Percentiles rank a stretch among this genome's conserved stretches.
phyloP scores from a whole-genome alignment of 2,797 vertebrate species.

The Yasuhikotakia modesta region DNA sequence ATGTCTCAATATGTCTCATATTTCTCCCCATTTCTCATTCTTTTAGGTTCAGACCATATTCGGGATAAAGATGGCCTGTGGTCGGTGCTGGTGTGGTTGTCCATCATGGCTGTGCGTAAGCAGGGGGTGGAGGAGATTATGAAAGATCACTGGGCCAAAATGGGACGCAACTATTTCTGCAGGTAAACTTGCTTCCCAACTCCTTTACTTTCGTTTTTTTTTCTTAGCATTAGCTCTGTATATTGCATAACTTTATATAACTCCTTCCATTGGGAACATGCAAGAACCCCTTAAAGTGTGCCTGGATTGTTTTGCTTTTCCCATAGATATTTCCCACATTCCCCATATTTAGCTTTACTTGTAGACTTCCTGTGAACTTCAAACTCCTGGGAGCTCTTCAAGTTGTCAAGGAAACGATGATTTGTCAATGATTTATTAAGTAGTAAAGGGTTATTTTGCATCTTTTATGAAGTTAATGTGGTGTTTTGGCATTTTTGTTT shows the following conservation, averaged over 20 bases:
- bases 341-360: constrained; percentile 16
- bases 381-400: constrained; percentile 9
- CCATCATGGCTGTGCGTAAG: constrained; percentile 89
- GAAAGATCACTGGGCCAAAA: constrained; percentile 93
- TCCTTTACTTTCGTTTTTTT: neutral
- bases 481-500: neutral
- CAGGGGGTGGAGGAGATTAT: constrained; percentile 92
- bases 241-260: constrained; percentile 57
- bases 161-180: constrained; percentile 96
- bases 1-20: no score
- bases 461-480: neutral
- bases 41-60: constrained; percentile 93
- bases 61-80: constrained; percentile 97
- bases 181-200: constrained; percentile 73
- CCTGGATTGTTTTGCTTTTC: constrained; percentile 62
- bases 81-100: constrained; percentile 95
- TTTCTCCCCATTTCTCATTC: neutral
- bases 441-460: neutral
- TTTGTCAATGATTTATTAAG: neutral
- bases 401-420: neutral
- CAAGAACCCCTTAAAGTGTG: constrained; percentile 45
- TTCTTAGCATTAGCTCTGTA: neutral
- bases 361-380: constrained; percentile 13
- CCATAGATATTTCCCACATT: constrained; percentile 68
- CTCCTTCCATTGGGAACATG: constrained; percentile 59